Percentiles rank a stretch among this genome's conserved stretches.
Evolutionary conservation across 1,140 invertebrate genomes (phyloP).

Genomic region (Paramacrobiotus metropolitanus): DNA sequence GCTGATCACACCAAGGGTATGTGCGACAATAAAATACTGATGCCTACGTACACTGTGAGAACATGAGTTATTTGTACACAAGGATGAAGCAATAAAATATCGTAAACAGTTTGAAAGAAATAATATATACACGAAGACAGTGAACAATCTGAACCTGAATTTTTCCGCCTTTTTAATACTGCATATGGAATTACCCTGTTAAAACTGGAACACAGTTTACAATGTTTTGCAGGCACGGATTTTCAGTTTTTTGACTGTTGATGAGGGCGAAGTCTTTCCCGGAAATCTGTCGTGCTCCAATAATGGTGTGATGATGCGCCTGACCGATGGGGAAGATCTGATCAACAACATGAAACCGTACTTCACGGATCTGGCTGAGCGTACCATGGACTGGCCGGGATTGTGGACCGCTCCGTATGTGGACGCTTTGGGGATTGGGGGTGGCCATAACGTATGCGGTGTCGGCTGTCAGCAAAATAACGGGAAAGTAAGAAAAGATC

Average conservation of each 20-base stretch:
- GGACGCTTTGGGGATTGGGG: slow-evolving; percentile 23
- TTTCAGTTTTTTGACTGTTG: slow-evolving; percentile 25
- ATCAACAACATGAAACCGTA: slow-evolving; percentile 26
- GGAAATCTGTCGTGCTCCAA: slow-evolving; percentile 21
- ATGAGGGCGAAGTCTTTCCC: slow-evolving; percentile 24
- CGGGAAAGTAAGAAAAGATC: slow-evolving; percentile 22
- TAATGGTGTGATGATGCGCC: slow-evolving; percentile 22
- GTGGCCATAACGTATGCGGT: slow-evolving; percentile 25
- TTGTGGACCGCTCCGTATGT: slow-evolving; percentile 26
- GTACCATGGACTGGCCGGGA: slow-evolving; percentile 19
- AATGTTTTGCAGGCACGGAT: slow-evolving; percentile 24
- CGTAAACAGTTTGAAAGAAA: too few relatives aligned
- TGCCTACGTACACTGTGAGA: too few relatives aligned
- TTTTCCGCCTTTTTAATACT: too few relatives aligned
- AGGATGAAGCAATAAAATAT: too few relatives aligned
- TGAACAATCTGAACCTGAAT: too few relatives aligned
- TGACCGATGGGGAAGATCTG: slow-evolving; percentile 23
- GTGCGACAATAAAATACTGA: too few relatives aligned
- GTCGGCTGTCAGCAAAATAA: slow-evolving; percentile 21
- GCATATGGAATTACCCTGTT: too few relatives aligned
- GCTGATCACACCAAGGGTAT: too few relatives aligned
- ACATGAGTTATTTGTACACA: too few relatives aligned
- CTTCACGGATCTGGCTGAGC: slow-evolving; percentile 23
- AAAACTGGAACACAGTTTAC: too few relatives aligned
- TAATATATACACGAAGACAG: too few relatives aligned